Conservation (phyloP, 2,797 vertebrate genomes). For the Vipera latastei region DNA sequence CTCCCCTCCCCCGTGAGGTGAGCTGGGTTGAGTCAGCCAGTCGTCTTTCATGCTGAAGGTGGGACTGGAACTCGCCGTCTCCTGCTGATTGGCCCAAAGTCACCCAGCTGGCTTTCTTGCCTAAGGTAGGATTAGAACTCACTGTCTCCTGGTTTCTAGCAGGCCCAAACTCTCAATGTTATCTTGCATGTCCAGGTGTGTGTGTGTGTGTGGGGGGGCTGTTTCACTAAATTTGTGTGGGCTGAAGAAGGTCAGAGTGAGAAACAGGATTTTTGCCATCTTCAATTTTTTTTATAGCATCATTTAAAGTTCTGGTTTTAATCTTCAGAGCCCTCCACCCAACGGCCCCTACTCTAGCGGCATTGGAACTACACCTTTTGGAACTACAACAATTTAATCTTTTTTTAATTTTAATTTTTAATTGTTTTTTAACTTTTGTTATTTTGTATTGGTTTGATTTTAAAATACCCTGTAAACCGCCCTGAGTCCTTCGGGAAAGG, state of each 20-base stretch:
- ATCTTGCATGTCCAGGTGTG: background rate
- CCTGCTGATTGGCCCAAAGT: no score
- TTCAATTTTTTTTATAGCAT: background rate
- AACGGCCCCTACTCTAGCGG: background rate
- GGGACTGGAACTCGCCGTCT: background rate
- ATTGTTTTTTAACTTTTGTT: no score
- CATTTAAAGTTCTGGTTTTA: background rate
- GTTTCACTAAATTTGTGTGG: background rate
- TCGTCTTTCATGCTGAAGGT: no score
- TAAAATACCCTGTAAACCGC: no score
- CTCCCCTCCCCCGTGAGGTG: background rate
- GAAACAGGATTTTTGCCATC: background rate
- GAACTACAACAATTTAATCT: no score
- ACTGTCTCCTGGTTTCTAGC: background rate
- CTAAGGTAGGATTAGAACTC: no score
- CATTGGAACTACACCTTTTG: background rate
- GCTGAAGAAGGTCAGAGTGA: background rate
- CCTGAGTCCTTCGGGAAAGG: no score
- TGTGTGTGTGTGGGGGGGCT: no score
- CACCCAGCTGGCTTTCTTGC: no score
- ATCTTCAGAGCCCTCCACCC: background rate
- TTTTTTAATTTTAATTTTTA: no score
- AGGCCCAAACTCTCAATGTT: background rate
- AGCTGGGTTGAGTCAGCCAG: background rate
- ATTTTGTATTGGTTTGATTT: no score